A percentile compares a stretch with the other conserved stretches of the same genome.
Conservation (phyloP, 2,888 invertebrate species). For the Lasiommata megera region DNA sequence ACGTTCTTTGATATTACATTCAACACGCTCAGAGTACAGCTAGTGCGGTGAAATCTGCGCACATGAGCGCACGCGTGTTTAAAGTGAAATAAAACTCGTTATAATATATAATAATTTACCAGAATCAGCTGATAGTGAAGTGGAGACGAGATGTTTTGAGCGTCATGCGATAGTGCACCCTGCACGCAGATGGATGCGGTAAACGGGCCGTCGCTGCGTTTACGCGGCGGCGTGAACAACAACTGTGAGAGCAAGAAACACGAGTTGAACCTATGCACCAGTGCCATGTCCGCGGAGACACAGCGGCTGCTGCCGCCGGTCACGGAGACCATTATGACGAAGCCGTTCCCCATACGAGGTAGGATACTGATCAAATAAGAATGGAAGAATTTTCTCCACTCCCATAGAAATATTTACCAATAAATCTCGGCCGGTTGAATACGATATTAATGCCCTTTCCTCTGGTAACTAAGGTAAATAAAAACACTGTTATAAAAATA, state of each 20-base stretch:
- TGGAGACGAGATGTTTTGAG: constrained; percentile 20
- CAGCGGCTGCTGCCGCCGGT: constrained; percentile 87
- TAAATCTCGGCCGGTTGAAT: no score
- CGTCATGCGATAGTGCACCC: constrained; percentile 45
- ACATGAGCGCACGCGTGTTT: neutral
- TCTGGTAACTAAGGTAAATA: no score
- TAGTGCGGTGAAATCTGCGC: neutral
- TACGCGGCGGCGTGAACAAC: constrained; percentile 65
- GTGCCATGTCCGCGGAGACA: constrained; percentile 86
- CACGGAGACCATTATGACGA: constrained; percentile 92
- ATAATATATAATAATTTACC: no score
- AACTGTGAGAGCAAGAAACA: constrained; percentile 67
- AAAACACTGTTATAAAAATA: no score
- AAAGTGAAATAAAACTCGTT: constrained; percentile 36
- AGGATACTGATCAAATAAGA: constrained; percentile 30
- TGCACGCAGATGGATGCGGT: constrained; percentile 62
- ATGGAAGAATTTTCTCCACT: no score
- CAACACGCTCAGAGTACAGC: no score
- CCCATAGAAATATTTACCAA: no score
- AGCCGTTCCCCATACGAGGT: constrained; percentile 94
- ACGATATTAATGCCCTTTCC: no score
- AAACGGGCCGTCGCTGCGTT: constrained; percentile 69
- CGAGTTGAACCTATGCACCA: constrained; percentile 84
- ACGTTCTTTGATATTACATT: neutral
- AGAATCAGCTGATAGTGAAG: constrained; percentile 50